These are phyloP conservation scores for Gastrophysa polygoni DNA, from an alignment of 2,888 invertebrate genomes.

Conservation along the genomic window DNA sequence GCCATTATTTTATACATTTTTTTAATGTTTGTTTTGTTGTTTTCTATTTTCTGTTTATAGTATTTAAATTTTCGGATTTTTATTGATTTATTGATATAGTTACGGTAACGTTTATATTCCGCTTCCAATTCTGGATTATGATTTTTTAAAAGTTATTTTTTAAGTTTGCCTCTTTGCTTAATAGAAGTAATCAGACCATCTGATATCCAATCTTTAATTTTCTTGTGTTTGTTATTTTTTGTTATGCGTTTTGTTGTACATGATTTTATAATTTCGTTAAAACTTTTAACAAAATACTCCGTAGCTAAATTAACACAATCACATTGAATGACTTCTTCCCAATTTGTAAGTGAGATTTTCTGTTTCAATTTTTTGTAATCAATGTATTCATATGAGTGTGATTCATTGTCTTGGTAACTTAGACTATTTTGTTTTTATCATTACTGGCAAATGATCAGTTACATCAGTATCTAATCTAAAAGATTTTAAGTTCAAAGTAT, in stretches of 20 bases:
- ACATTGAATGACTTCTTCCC: not conserved
- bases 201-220: too few relatives aligned
- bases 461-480: not conserved
- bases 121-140: too few relatives aligned
- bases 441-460: not conserved
- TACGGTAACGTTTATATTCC: too few relatives aligned
- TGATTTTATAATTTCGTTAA: slow-evolving; percentile 1
- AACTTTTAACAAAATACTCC: not conserved
- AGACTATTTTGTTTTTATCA: not conserved
- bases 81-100: too few relatives aligned
- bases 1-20: not conserved
- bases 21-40: not conserved
- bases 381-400: not conserved
- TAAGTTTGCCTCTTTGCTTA: too few relatives aligned
- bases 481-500: not conserved
- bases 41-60: too few relatives aligned
- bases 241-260: slow-evolving; percentile 2
- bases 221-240: slow-evolving; percentile 3
- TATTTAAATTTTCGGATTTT: too few relatives aligned
- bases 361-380: not conserved
- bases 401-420: not conserved
- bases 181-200: too few relatives aligned
- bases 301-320: not conserved
- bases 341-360: not conserved
- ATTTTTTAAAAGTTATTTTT: too few relatives aligned